Conservation (phyloP, 2,888 invertebrate genomes). For the Volucella zonaria region DNA sequence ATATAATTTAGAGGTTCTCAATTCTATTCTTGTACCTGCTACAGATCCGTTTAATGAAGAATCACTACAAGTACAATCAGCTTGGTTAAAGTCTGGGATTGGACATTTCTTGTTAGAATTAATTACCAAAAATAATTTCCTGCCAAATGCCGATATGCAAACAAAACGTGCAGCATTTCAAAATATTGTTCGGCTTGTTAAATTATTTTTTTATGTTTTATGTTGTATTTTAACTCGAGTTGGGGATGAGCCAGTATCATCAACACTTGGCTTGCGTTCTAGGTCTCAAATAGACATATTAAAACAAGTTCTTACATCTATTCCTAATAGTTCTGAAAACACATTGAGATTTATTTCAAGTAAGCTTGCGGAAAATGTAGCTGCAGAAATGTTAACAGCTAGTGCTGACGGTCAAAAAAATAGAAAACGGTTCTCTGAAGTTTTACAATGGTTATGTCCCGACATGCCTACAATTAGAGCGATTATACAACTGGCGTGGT, state of each 20-base stretch:
- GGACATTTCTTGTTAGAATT: conserved; percentile 88
- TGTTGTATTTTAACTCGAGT: conserved; percentile 89
- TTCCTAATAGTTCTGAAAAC: conserved; percentile 92
- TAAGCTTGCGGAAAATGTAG: conserved; percentile 91
- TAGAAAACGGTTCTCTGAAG: conserved; percentile 84
- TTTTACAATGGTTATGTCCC: conserved; percentile 88
- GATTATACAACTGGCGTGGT: conserved; percentile 90
- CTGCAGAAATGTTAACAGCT: conserved; percentile 86
- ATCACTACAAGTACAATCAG: conserved; percentile 84
- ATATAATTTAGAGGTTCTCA: conserved; percentile 91
- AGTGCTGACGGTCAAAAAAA: conserved; percentile 83
- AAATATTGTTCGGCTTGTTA: conserved; percentile 93
- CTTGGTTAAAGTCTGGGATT: conserved; percentile 86
- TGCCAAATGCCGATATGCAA: conserved; percentile 90
- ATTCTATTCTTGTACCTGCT: conserved; percentile 96
- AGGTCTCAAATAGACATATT: conserved; percentile 85
- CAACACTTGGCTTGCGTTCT: conserved; percentile 82
- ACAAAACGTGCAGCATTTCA: conserved; percentile 92
- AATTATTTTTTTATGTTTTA: conserved; percentile 93
- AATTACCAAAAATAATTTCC: conserved; percentile 92
- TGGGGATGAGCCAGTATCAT: conserved; percentile 84
- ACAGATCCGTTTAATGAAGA: conserved; percentile 90
- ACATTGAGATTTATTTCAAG: conserved; percentile 92
- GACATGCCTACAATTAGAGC: conserved; percentile 89
- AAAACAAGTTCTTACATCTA: conserved; percentile 91